Conservation (phyloP, 2,888 invertebrate genomes). For the Campoplex nolae region DNA sequence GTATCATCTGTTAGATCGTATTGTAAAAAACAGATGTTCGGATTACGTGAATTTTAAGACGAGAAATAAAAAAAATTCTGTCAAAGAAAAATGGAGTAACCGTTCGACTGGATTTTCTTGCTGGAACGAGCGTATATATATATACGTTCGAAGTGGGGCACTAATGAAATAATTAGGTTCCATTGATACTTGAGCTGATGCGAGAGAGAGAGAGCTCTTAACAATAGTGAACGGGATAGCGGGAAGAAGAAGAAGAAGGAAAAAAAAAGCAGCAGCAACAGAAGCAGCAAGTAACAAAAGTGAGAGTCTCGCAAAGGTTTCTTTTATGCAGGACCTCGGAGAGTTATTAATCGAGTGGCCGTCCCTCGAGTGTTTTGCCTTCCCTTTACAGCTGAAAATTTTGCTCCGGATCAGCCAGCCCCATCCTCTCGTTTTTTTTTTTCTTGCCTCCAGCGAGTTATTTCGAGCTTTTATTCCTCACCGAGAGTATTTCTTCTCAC, state of each 20-base stretch:
- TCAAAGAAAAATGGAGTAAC: background rate
- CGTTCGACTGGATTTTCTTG: background rate
- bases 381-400: constrained; percentile 41
- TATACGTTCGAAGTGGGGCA: background rate
- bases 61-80: background rate
- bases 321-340: constrained; percentile 33
- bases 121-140: background rate
- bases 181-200: constrained; percentile 43
- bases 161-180: constrained; percentile 49
- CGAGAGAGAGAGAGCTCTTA: constrained; percentile 42
- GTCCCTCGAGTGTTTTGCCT: constrained; percentile 27
- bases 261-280: background rate
- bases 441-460: constrained; percentile 16
- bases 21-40: background rate
- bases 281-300: constrained; percentile 37
- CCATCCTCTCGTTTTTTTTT: constrained; percentile 4
- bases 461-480: constrained; percentile 35
- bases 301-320: constrained; percentile 39
- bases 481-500: background rate
- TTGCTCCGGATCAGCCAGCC: constrained; percentile 36
- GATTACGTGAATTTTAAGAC: background rate
- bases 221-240: constrained; percentile 49
- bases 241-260: background rate
- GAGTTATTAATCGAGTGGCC: constrained; percentile 65
- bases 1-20: too few relatives aligned